Percentiles rank a stretch among this genome's conserved stretches.
These are phyloP conservation scores for Albula goreensis DNA, from an alignment of 2,113 vertebrate genomes.

Conservation along the genomic window DNA sequence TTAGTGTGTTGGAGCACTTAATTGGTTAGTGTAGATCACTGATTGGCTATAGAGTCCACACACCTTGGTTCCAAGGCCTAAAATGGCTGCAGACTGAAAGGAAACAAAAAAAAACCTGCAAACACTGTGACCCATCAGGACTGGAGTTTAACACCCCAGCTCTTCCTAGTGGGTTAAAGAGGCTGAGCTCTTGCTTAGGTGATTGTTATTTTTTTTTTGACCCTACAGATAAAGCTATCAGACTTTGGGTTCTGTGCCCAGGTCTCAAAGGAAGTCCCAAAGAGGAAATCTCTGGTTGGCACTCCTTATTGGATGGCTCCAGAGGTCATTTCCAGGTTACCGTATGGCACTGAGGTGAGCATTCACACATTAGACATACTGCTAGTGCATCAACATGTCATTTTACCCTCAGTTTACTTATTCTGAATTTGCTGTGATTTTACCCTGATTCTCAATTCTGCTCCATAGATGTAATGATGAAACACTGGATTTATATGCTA, in stretches of 20 bases:
- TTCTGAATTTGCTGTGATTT: neutral
- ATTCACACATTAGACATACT: neutral
- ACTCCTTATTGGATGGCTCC: conserved; percentile 98
- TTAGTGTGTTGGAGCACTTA: no score
- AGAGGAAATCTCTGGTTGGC: conserved; percentile 94
- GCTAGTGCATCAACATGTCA: neutral
- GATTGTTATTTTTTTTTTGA: neutral
- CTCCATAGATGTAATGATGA: neutral
- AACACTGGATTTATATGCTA: neutral
- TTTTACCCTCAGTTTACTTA: neutral
- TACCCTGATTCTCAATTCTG: neutral
- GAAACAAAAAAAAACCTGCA: no score
- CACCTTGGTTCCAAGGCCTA: no score
- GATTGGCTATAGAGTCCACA: no score
- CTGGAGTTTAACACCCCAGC: no score
- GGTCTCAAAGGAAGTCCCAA: conserved; percentile 97
- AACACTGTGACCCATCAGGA: no score
- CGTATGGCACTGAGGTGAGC: conserved; percentile 92
- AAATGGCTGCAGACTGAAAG: no score
- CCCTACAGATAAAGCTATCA: conserved; percentile 88
- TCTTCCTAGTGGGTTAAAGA: neutral
- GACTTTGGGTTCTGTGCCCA: conserved; percentile 98
- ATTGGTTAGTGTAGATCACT: no score
- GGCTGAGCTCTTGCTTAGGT: neutral
- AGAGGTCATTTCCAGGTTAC: conserved; percentile 94